Evolutionary conservation across 2,797 vertebrate genomes (phyloP), one percentile per base, ranked within the genome.

Genomic region (Schizopygopsis pylzovi): DNA sequence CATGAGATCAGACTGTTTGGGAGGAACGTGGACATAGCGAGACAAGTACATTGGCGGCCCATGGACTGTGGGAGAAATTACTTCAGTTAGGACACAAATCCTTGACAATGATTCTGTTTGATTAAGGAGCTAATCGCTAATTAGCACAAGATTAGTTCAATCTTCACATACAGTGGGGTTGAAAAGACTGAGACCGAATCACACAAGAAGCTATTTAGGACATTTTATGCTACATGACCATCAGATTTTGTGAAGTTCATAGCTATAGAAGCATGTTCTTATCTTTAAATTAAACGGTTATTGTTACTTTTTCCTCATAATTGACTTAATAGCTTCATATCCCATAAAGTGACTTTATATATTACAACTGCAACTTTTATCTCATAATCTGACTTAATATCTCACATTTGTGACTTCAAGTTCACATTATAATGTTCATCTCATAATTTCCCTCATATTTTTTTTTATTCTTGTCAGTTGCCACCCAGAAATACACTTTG

Each of bases 31-130:
- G 88, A 97, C 91, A 39, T 96, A 93, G 45, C 89, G 93, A 6
- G 98, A 99, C n/a, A 95, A 90, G 41, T 90, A 63, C 97, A 99
- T 98, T 2, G 96, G 95, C 0, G 96, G 96, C 0, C 98, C 97
- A 0, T 97, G 96, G 83, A 98, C 98, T 99, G 94, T n/a, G 25
- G 88, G 86, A 89, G 84, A 90, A 86, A 88, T 83, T 1, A 81
- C 28, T 33, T 79, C 47, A 84, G 9, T 85, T 71, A 56, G 54
- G 39, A 49, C 41, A 78, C 76, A 86, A 7, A 85, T 22, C n/a
- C n/a, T 41, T 43, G 37, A 4, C 22, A 18, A 33, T 47, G 37
- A 4, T 78, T 28, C 1, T 43, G n/a, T 43, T 45, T 2, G 9
- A 82, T 52, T 56, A 59, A 77, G 22, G 12, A 41, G 47, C 41